Percentiles rank a stretch among this genome's conserved stretches.
Conservation (phyloP, 1,140 invertebrate species). For the Drosophila subobscura region DNA sequence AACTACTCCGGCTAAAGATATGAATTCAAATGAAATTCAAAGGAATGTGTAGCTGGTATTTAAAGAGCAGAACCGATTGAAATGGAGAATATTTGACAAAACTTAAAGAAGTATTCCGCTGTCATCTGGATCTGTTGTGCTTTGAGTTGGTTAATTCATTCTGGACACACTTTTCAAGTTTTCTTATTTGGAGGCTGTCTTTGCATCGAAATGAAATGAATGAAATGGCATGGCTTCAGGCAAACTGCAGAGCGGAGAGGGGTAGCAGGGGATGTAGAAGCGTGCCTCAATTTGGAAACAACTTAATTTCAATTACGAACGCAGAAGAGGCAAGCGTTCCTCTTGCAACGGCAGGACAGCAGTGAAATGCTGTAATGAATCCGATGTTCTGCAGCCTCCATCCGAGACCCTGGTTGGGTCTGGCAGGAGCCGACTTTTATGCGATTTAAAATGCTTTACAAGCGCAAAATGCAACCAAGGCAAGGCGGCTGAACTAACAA, state of each 20-base stretch:
- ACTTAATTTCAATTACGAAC: conserved; percentile 71
- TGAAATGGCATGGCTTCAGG: conserved; percentile 8
- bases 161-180: conserved; percentile 19
- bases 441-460: conserved; percentile 71
- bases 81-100: conserved; percentile 5
- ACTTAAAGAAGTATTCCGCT: no score
- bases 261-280: conserved; percentile 1
- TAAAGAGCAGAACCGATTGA: conserved; percentile 12
- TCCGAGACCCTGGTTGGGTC: conserved; percentile 10
- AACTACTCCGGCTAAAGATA: conserved; percentile 59
- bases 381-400: conserved; percentile 6
- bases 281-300: conserved; percentile 47
- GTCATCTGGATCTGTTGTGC: background rate
- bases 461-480: conserved; percentile 57
- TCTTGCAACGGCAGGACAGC: conserved; percentile 12
- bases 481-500: conserved; percentile 48
- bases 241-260: conserved; percentile 24
- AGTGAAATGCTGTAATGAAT: conserved; percentile 56
- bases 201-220: conserved; percentile 38
- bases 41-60: background rate
- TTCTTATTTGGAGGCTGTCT: conserved; percentile 9
- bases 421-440: conserved; percentile 53
- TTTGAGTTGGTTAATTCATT: conserved; percentile 29
- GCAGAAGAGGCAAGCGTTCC: conserved; percentile 31
- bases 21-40: conserved; percentile 36